phyloP scores from a whole-genome alignment of 2,797 vertebrate species.

The Cirrhinus molitorella region DNA sequence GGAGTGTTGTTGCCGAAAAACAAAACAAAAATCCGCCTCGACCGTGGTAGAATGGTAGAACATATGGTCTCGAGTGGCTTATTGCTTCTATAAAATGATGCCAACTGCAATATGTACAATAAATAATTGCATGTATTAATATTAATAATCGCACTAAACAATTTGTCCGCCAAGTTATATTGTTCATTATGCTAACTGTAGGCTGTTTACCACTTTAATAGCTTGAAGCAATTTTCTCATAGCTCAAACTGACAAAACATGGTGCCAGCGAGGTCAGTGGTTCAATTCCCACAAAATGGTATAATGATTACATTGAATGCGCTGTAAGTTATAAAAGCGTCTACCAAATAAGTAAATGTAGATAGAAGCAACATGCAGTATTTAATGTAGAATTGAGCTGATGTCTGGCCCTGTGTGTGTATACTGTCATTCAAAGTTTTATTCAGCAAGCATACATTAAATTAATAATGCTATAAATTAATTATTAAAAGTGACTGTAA shows the following conservation, averaged over 20 bases:
- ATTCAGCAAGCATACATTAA: not conserved
- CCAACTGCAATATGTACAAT: not conserved
- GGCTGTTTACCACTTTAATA: slow-evolving; percentile 41
- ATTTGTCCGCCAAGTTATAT: not conserved
- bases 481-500: not conserved
- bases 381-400: not conserved
- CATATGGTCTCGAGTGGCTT: slow-evolving; percentile 7
- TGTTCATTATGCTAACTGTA: slow-evolving; percentile 1
- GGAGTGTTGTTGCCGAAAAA: not conserved
- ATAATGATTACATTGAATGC: slow-evolving; percentile 3
- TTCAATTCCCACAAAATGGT: slow-evolving; percentile 17
- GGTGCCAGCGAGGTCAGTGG: slow-evolving; percentile 7
- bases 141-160: not conserved
- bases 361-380: not conserved
- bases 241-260: not conserved
- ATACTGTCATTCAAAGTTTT: not conserved
- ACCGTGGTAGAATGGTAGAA: not conserved
- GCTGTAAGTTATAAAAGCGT: not conserved
- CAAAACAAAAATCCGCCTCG: not conserved
- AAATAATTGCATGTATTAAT: slow-evolving; percentile 11
- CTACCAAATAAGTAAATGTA: not conserved
- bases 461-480: not conserved
- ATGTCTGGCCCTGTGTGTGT: not conserved
- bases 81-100: not conserved
- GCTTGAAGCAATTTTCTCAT: slow-evolving; percentile 6